Conservation (phyloP, 2,797 vertebrate genomes). For the Amblyopsis hoosieri region DNA sequence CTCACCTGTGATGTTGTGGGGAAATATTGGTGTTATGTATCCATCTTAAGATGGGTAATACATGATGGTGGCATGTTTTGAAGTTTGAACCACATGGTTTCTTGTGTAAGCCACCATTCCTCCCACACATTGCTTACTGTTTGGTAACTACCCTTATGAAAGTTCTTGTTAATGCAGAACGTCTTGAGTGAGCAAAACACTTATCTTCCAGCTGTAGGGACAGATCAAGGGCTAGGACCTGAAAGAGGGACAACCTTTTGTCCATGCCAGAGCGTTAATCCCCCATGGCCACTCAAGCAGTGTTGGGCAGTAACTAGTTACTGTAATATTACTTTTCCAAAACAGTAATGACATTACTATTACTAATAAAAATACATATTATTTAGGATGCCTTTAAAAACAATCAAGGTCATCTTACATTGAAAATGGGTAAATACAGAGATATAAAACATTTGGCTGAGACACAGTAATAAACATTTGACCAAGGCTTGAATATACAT, state of each 20-base stretch:
- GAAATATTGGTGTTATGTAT: too few species aligned
- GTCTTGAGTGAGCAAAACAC: conserved; percentile 49
- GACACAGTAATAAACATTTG: too few species aligned
- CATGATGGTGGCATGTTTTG: too few species aligned
- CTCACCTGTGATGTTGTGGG: background rate
- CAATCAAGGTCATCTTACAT: too few species aligned
- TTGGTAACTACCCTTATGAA: conserved; percentile 35
- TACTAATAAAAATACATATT: background rate
- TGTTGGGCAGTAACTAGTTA: too few species aligned
- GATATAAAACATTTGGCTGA: too few species aligned
- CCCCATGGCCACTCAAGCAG: background rate
- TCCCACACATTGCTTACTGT: conserved; percentile 36
- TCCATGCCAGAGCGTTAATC: background rate
- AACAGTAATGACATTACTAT: background rate
- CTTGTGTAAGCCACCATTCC: conserved; percentile 20
- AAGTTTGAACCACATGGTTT: conserved; percentile 12
- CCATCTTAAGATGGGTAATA: too few species aligned
- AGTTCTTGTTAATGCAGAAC: conserved; percentile 5
- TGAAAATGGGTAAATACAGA: too few species aligned
- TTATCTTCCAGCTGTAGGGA: conserved; percentile 53
- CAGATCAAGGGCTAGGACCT: conserved; percentile 13
- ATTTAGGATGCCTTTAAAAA: too few species aligned
- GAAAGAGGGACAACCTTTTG: background rate
- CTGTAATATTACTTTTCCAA: background rate
- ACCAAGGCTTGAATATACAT: too few species aligned